Evolutionary conservation across 2,797 vertebrate species (phyloP).

Genomic region (Neostethus bicornis): DNA sequence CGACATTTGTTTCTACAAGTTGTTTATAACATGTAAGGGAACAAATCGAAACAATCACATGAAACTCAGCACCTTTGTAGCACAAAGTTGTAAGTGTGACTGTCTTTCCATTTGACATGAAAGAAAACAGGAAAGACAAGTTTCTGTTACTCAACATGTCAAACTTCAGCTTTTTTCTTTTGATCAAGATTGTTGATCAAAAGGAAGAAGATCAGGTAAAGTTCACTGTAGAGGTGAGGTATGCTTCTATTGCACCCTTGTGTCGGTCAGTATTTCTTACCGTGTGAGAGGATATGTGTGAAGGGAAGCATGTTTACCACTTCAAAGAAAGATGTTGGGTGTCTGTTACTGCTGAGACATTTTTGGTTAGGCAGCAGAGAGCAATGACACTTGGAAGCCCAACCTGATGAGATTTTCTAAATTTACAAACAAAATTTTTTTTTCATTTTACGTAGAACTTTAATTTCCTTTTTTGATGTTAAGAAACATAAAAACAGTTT

Average conservation of each 20-base stretch:
- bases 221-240: conserved; percentile 1
- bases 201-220: no score
- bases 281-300: conserved; percentile 15
- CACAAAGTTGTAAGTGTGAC: conserved; percentile 23
- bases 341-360: conserved; percentile 32
- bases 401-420: conserved; percentile 15
- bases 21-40: neutral
- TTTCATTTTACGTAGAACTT: neutral
- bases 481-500: neutral
- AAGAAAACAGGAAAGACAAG: conserved; percentile 3
- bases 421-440: neutral
- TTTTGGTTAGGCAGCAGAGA: neutral
- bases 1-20: conserved; percentile 2
- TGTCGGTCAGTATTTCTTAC: conserved; percentile 3
- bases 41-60: conserved; percentile 29
- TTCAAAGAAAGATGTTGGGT: conserved; percentile 45
- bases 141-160: neutral
- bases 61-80: conserved; percentile 17
- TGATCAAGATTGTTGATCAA: conserved; percentile 6
- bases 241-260: neutral
- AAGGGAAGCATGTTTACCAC: conserved; percentile 34
- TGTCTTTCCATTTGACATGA: conserved; percentile 37
- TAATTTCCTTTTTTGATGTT: neutral
- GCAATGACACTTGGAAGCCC: neutral
- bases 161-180: conserved; percentile 34